Evolutionary conservation across 2,888 invertebrate species (phyloP).

Genomic region (Mellilla xanthometata): DNA sequence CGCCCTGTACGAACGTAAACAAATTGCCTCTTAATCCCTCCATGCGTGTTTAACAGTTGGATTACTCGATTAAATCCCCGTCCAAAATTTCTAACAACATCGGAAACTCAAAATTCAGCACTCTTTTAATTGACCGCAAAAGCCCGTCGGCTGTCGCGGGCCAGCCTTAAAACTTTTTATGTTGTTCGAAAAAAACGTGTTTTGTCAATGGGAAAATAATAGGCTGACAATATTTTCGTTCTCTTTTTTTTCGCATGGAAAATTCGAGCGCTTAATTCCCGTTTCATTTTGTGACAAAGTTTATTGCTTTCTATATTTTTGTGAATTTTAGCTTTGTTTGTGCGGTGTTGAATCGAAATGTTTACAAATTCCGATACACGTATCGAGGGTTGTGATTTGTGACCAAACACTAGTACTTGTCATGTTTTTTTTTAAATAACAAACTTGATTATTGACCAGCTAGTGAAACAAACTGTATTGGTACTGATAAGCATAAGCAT

Average conservation of each 20-base stretch:
- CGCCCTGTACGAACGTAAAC: constrained; percentile 36
- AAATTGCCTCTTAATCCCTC: constrained; percentile 56
- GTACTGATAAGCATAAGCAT: too few species aligned
- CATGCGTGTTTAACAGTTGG: constrained; percentile 60
- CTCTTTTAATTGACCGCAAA: constrained; percentile 54
- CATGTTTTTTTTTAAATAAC: too few species aligned
- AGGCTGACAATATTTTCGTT: constrained; percentile 25
- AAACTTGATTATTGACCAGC: too few species aligned
- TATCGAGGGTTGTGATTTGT: neutral
- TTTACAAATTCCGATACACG: neutral
- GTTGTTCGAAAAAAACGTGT: constrained; percentile 33
- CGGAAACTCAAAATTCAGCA: constrained; percentile 44
- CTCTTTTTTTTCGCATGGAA: constrained; percentile 14
- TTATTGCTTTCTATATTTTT: constrained; percentile 20
- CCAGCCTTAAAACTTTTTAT: constrained; percentile 39
- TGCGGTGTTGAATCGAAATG: constrained; percentile 4
- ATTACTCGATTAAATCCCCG: constrained; percentile 57
- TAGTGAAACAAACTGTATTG: too few species aligned
- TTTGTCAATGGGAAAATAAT: constrained; percentile 30
- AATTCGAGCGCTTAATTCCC: constrained; percentile 16
- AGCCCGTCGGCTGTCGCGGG: constrained; percentile 37
- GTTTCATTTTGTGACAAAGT: constrained; percentile 20
- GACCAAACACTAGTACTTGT: too few species aligned
- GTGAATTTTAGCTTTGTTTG: constrained; percentile 19
- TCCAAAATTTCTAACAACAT: constrained; percentile 42